Base-by-base conservation (phyloP, 2,113 vertebrate genomes). In the Laticauda laticaudata region DNA sequence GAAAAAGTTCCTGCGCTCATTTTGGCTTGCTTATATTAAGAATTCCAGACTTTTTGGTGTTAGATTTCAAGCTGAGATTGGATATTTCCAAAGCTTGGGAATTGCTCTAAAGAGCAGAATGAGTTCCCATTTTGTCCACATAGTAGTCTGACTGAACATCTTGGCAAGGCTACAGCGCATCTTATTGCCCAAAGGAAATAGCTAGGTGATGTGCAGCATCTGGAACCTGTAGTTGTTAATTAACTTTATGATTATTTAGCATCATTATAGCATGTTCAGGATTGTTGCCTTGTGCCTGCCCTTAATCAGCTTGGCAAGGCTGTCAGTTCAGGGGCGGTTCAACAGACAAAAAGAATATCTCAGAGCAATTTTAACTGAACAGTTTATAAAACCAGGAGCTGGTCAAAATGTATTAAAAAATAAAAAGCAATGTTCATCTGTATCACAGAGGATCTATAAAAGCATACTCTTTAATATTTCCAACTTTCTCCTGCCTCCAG, bases 181-280 rank as follows among this genome's bases (percentile, higher is more conserved):
- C 95, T 95, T 94, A 93, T 90, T 96, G 96, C 98, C 97, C 97
- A 92, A 20, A 98, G 97, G 97, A 97, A 95, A 95, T 93, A 0
- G 94, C 90, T 95, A 97, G 97, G 97, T 97, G 97, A 97, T 94
- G 94, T 91, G 91, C 96, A 94, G 97, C 98, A 98, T 98, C 98
- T 98, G 98, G 98, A 97, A 95, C 96, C 96, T 96, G 95, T 97
- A 96, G 94, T 97, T 97, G 96, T 97, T 96, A 97, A 98, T 98
- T 98, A 98, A 96, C 97, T 97, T 96, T 96, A 96, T 96, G 96
- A 97, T 97, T 97, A 96, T 96, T 97, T 96, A 97, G 95, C 93
- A 5, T 96, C 95, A 55, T 96, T 95, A 96, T 95, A 93, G 95
- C 95, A 89, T 96, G 96, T 96, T 96, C 92, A 93, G 95, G 97